Base-by-base conservation (phyloP, 2,888 invertebrate species). In the Sphecodes monilicornis region DNA sequence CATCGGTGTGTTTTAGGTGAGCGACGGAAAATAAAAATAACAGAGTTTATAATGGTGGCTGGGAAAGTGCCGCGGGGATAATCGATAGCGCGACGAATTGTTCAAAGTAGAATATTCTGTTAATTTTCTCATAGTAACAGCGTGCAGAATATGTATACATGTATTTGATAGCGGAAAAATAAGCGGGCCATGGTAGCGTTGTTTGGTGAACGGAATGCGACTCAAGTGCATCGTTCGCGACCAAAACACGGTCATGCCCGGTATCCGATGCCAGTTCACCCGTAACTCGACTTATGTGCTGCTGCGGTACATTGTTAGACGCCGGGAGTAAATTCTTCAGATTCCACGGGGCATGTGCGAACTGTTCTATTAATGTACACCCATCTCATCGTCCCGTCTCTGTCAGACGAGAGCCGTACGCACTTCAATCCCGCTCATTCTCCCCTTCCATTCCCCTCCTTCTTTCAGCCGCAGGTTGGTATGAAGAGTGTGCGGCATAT, bases 281-380 rank as follows among this genome's bases (percentile, higher is more conserved):
- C 81, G 69, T 85, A 76, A 80, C 86, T 74, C 68, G 78, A 64
- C 76, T 70, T 72, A 66, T 74, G 70, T 73, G 73, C 82, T 77
- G 78, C 68, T 69, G 64, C 54, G 79, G 86, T 80, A 89, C 85
- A 89, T 90, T 89, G 90, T 91, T 88, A 85, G 86, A 81, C 85
- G 78, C 80, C 80, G 71, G 79, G 79, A 85, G 84, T 82, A 82
- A 86, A 91, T 92, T 89, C 88, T 74, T 57, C 43, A 84, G 86
- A 91, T 92, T 90, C 90, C 86, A 64, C 71, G 78, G 79, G 80
- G 89, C 92, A 91, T 88, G 89, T 92, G 92, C 90, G 84, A 87
- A 90, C 87, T 50, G 89, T 89, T 91, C 91, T 91, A 90, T 91
- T 92, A 91, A 92, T 92, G 91, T 88, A 91, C 60, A 60, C 84